Conservation (phyloP, 2,888 invertebrate genomes). For the Melangyna quadrimaculata region DNA sequence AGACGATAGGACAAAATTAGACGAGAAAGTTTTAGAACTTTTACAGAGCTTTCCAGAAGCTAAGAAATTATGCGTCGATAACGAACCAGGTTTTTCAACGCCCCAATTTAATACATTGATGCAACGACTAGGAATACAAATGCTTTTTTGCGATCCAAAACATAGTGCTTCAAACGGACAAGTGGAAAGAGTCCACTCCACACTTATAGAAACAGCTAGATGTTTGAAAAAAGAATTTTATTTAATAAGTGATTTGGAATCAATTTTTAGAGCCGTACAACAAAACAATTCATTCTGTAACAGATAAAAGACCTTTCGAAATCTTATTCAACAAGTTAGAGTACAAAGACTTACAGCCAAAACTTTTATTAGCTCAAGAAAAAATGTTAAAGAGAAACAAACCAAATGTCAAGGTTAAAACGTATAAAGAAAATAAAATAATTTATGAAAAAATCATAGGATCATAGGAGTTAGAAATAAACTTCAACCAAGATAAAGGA, state of each 20-base stretch:
- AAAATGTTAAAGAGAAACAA: background rate
- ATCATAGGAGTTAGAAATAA: constrained; percentile 20
- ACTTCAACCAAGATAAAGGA: background rate
- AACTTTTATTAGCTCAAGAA: background rate
- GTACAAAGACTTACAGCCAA: background rate
- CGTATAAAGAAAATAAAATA: background rate
- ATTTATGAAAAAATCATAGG: constrained; percentile 13
- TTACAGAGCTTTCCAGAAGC: background rate
- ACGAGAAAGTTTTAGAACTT: background rate
- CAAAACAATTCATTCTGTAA: background rate
- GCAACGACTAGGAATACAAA: too few relatives aligned
- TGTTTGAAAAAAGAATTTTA: background rate
- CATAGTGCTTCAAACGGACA: background rate
- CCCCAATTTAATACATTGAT: background rate
- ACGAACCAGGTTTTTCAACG: background rate
- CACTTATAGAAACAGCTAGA: background rate
- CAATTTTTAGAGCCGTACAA: background rate
- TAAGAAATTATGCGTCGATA: background rate
- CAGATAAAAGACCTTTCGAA: background rate
- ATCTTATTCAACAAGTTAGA: background rate
- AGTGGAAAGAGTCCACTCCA: background rate
- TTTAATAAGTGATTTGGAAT: background rate
- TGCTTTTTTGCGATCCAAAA: background rate
- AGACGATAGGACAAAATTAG: background rate
- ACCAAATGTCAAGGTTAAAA: background rate